Base-by-base conservation (phyloP, 1,140 invertebrate species). In the Anastrepha obliqua region DNA sequence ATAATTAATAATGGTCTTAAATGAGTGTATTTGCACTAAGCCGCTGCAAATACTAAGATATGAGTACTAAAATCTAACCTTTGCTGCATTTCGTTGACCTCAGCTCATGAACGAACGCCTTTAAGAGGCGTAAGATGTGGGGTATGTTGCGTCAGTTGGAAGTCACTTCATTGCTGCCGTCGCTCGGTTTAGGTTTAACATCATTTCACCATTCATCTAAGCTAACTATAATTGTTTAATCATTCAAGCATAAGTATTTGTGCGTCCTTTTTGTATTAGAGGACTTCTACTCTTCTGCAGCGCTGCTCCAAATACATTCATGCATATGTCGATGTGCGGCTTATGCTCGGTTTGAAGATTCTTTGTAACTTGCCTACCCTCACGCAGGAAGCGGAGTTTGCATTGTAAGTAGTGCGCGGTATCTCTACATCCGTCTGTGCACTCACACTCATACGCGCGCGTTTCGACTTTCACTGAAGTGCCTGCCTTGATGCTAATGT, bases 401-500 rank as follows among this genome's bases (percentile, higher is more conserved):
- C 15, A 11, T n/a, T 55, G 51, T 55, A 11, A 55, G 51, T 55
- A 7, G 51, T 55, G 5, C 9, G 51, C 5, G 51, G 51, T 29
- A 29, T 29, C 29, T 29, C 29, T 11, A 55, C 51, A 55, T 55
- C 51, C 51, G 51, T 11, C 51, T 55, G 51, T 11, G 51, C 60
- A 4, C 60, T 62, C 15, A 17, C 60, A 17, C 7, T 62, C 4
- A 17, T 62, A 13, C 5, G 1, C 60, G 1, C 4, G 20, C 29
- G 29, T 20, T n/a, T 2, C 11, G 64, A 11, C 20, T 29, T 39
- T 29, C 67, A 17, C 39, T 44, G 42, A 74, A 47, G 74, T 81
- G 7, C 7, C 60, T 81, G 74, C 47, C 47, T n/a, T 15, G 4
- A 47, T 81, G 74, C 55, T 81, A 81, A 81, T 55, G 74, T 81